Base-by-base conservation (phyloP, 2,797 vertebrate species). In the Salmo trutta region DNA sequence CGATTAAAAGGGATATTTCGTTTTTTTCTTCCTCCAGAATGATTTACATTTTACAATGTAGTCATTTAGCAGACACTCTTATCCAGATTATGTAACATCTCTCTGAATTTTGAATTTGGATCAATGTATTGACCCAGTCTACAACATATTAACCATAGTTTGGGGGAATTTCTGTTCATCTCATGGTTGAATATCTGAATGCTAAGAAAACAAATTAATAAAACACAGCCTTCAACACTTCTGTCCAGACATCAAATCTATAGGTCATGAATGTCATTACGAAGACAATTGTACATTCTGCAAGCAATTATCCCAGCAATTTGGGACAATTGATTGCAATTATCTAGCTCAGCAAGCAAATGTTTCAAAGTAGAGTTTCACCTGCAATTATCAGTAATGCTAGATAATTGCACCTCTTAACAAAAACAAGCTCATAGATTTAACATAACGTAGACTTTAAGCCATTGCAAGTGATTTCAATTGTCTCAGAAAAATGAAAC, bases 321-420 rank as follows among this genome's bases (percentile, higher is more conserved):
- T 76, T 41, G 66, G 29, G 71, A 36, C 77, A 83, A 79, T 79
- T 87, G 69, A 80, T 82, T 82, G 72, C 41, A 83, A 83, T 82
- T 82, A 83, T 64, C 56, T 71, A n/a, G 21, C 65, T 78, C 6
- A 54, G 74, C 31, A 80, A 75, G 74, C 68, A 76, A 71, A 80
- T 78, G 4, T 76, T 75, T 36, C 77, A 51, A 59, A 75, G 31
- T 56, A 75, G 19, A 51, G 66, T 66, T 79, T 65, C 67, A 73
- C 33, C 62, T 67, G 53, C 75, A 75, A 76, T 81, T 81, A 78
- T 81, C n/a, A 77, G 67, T 79, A 47, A 69, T 73, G 51, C 27
- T 70, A 80, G 77, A 77, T 80, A 78, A 78, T 73, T 72, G 73
- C 47, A 76, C 51, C 36, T 68, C 53, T 79, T 81, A 14, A 73